These are phyloP conservation scores for Pseudomugil tenellus DNA, from an alignment of 2,797 vertebrate species.

Conservation along the genomic window DNA sequence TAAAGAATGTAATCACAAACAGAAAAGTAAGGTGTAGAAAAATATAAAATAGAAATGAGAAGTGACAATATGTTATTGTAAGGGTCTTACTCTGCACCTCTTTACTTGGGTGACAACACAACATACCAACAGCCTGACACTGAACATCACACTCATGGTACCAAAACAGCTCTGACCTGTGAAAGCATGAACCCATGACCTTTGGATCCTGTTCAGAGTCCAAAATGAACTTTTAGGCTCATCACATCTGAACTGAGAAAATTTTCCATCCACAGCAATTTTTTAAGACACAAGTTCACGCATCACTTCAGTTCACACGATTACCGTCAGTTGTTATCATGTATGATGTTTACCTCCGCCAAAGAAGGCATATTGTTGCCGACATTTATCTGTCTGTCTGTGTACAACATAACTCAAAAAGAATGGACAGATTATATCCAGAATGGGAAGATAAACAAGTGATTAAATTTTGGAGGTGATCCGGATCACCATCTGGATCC, in stretches of 20 bases:
- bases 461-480: no score
- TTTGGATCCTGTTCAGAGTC: neutral
- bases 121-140: neutral
- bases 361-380: no score
- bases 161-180: neutral
- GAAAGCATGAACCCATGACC: neutral
- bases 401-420: no score
- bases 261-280: neutral
- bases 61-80: neutral
- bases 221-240: neutral
- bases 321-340: neutral
- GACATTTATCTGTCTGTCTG: no score
- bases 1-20: conserved; percentile 1
- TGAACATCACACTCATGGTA: neutral
- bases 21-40: neutral
- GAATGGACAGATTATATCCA: no score
- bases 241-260: neutral
- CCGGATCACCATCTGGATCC: no score
- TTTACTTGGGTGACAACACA: neutral
- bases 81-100: neutral
- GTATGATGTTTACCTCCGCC: no score
- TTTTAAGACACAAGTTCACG: neutral
- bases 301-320: neutral
- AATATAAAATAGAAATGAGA: neutral
- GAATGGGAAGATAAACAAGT: no score